phyloP scores from a whole-genome alignment of 2,888 invertebrate genomes.

The Diarsia dahlii region DNA sequence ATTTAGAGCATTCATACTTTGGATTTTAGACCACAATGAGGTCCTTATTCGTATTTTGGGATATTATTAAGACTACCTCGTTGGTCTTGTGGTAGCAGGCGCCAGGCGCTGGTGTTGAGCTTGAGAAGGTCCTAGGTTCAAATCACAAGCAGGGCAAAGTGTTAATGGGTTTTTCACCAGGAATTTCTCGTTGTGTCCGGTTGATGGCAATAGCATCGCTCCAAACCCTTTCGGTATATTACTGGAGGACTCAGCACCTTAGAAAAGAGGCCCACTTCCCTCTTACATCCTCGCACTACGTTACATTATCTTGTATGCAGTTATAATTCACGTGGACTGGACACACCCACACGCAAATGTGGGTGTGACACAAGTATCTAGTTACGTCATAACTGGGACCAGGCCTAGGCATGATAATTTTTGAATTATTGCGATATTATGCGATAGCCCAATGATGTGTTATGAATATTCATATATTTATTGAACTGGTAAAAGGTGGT shows the following conservation, averaged over 20 bases:
- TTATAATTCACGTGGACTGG: slow-evolving; percentile 19
- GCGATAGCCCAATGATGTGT: slow-evolving; percentile 5
- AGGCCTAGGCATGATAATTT: slow-evolving; percentile 17
- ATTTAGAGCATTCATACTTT: not conserved
- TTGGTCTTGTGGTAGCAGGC: too few species aligned
- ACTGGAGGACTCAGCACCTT: not conserved
- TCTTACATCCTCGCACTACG: slow-evolving; percentile 8
- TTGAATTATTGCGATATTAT: slow-evolving; percentile 11
- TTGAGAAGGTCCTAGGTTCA: too few species aligned
- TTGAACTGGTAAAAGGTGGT: not conserved
- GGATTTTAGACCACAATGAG: not conserved
- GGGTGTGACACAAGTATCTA: slow-evolving; percentile 26
- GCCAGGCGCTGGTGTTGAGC: too few species aligned
- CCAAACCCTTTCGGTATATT: too few species aligned
- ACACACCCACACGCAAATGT: slow-evolving; percentile 39
- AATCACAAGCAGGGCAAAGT: too few species aligned
- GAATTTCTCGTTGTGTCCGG: not conserved
- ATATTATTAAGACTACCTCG: not conserved
- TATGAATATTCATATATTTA: slow-evolving; percentile 19
- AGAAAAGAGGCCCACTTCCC: not conserved
- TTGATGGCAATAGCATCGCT: too few species aligned
- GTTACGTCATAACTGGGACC: slow-evolving; percentile 21
- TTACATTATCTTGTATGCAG: slow-evolving; percentile 22
- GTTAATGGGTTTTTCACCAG: too few species aligned
- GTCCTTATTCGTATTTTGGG: not conserved